Evolutionary conservation across 1,140 invertebrate species (phyloP).

Genomic region (Asbolus verrucosus): DNA sequence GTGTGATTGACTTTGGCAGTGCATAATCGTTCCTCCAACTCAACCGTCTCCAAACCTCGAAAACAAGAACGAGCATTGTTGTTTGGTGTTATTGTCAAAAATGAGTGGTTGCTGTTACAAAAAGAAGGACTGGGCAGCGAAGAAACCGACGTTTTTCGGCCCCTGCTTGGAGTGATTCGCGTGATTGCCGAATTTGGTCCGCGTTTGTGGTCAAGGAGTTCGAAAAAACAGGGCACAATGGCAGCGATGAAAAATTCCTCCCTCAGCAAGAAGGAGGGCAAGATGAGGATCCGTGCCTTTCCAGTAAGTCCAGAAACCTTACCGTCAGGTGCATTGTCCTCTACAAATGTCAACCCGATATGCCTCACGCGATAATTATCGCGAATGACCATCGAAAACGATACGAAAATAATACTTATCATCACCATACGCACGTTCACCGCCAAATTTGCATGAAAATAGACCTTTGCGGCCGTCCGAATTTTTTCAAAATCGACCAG

Average conservation of each 20-base stretch:
- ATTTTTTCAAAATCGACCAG: neutral
- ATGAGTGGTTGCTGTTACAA: constrained; percentile 27
- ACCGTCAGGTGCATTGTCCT: constrained; percentile 47
- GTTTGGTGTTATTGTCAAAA: constrained; percentile 31
- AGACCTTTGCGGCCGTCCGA: neutral
- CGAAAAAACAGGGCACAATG: too few relatives aligned
- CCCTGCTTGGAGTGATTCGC: constrained; percentile 14
- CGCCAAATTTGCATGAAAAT: constrained; percentile 16
- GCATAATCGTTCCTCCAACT: constrained; percentile 12
- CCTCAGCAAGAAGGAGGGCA: constrained; percentile 89
- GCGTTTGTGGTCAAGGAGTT: constrained; percentile 16
- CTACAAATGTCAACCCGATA: constrained; percentile 46
- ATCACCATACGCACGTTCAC: constrained; percentile 12
- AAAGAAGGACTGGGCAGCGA: constrained; percentile 13
- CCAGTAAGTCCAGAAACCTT: constrained; percentile 78
- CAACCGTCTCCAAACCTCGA: neutral
- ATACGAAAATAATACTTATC: constrained; percentile 10
- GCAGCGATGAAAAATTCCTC: constrained; percentile 78
- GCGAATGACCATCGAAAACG: constrained; percentile 19
- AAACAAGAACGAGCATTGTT: constrained; percentile 13
- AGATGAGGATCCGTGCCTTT: constrained; percentile 97
- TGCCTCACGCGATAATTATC: constrained; percentile 23
- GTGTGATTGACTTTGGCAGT: constrained; percentile 35
- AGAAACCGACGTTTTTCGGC: constrained; percentile 12
- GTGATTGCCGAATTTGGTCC: constrained; percentile 39